Conservation (phyloP, 92 coral and sea anemone species). For the Palythoa grandiflora region DNA sequence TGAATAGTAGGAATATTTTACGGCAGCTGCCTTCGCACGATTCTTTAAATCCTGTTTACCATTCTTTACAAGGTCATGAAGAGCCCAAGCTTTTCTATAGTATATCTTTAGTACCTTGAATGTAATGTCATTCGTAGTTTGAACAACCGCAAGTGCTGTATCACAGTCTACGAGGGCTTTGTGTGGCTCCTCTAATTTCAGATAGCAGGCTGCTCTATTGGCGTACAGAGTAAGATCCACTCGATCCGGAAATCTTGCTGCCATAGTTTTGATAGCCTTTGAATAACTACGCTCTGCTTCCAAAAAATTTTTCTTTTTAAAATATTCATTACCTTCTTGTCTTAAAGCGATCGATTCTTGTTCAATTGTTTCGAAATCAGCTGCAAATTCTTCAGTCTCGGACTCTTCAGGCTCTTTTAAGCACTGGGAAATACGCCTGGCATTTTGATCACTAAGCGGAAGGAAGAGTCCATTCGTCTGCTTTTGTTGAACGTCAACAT, state of each 20-base stretch:
- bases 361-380: not conserved
- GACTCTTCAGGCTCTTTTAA: constrained; percentile 34
- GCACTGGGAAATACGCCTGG: constrained; percentile 71
- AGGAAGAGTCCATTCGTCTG: not conserved
- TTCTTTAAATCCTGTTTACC: constrained; percentile 25
- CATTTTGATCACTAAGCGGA: constrained; percentile 62
- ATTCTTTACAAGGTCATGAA: constrained; percentile 54
- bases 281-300: constrained; percentile 64
- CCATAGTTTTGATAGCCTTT: constrained; percentile 43
- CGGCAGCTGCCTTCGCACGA: constrained; percentile 62
- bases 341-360: constrained; percentile 55
- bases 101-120: constrained; percentile 14
- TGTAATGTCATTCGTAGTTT: constrained; percentile 26
- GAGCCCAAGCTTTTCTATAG: constrained; percentile 86
- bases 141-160: constrained; percentile 44
- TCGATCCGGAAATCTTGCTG: not conserved
- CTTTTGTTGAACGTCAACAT: not conserved
- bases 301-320: constrained; percentile 35
- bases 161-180: constrained; percentile 78
- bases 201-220: constrained; percentile 74
- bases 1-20: constrained; percentile 55
- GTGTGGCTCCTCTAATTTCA: constrained; percentile 58
- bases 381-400: not conserved
- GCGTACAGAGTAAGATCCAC: constrained; percentile 54
- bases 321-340: constrained; percentile 69